Conservation (phyloP, 1,140 invertebrate species). For the Pararge aegeria region DNA sequence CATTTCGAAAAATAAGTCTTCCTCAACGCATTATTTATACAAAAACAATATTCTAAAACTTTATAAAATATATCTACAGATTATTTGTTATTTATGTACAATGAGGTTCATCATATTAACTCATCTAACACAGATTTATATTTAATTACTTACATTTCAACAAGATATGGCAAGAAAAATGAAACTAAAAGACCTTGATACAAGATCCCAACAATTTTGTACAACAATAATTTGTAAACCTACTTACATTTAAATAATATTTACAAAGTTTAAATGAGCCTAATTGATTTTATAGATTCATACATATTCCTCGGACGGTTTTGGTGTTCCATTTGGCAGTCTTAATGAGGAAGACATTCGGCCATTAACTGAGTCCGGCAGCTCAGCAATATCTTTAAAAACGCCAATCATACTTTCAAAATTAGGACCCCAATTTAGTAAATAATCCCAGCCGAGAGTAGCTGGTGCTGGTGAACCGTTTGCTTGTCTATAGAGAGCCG, state of each 20-base stretch:
- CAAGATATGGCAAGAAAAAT: constrained; percentile 78
- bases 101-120: constrained; percentile 50
- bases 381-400: constrained; percentile 96
- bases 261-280: constrained; percentile 41
- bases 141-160: constrained; percentile 40
- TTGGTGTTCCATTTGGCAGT: constrained; percentile 84
- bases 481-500: constrained; percentile 86
- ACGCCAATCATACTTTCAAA: constrained; percentile 97
- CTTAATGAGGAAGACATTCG: constrained; percentile 83
- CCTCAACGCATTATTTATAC: constrained; percentile 29
- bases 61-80: constrained; percentile 40
- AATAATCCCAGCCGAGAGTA: constrained; percentile 93
- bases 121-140: constrained; percentile 21
- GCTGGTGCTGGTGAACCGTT: constrained; percentile 87
- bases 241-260: constrained; percentile 12
- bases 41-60: constrained; percentile 28
- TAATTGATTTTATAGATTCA: constrained; percentile 49
- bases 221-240: constrained; percentile 44
- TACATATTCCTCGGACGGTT: constrained; percentile 91
- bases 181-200: constrained; percentile 74
- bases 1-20: constrained; percentile 8
- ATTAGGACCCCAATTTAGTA: constrained; percentile 97
- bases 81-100: constrained; percentile 51
- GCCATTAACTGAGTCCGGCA: constrained; percentile 89
- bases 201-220: constrained; percentile 74